Conservation (phyloP, 1,140 invertebrate genomes). For the Leptoteleia sp. region DNA sequence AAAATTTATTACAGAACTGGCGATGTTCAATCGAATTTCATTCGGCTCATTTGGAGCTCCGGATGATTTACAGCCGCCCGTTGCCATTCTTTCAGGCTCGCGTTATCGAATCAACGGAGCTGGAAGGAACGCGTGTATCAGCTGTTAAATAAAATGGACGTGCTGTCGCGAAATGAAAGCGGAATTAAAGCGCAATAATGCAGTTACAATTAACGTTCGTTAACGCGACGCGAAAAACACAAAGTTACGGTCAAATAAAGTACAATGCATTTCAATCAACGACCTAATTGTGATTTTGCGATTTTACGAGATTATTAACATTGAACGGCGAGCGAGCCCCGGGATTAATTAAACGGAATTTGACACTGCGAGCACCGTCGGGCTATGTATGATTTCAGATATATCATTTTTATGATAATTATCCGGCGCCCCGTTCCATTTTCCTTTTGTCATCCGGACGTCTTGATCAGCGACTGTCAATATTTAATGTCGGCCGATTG, state of each 20-base stretch:
- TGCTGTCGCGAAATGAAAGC: slow-evolving; percentile 2
- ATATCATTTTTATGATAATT: slow-evolving; percentile 6
- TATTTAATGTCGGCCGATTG: too few species aligned
- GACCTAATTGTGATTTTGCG: slow-evolving; percentile 10
- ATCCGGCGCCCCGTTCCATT: not conserved
- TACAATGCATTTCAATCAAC: slow-evolving; percentile 1
- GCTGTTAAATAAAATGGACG: slow-evolving; percentile 36
- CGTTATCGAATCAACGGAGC: slow-evolving; percentile 18
- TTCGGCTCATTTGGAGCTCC: slow-evolving; percentile 28
- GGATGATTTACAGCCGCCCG: slow-evolving; percentile 1
- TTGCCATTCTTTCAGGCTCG: not conserved
- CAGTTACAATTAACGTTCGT: slow-evolving; percentile 40
- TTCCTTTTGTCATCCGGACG: too few species aligned
- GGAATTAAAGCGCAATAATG: slow-evolving; percentile 17
- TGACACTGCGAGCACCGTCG: not conserved
- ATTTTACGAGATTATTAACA: slow-evolving; percentile 12
- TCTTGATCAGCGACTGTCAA: too few species aligned
- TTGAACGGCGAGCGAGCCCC: not conserved
- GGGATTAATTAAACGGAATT: slow-evolving; percentile 5
- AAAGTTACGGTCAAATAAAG: not conserved
- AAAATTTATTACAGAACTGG: slow-evolving; percentile 12
- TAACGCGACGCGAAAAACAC: slow-evolving; percentile 21
- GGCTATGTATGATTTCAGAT: not conserved
- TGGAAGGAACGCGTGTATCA: slow-evolving; percentile 16
- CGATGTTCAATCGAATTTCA: slow-evolving; percentile 7